These are phyloP conservation scores for Perdita meconis DNA, from an alignment of 2,888 invertebrate species.

Conservation along the genomic window DNA sequence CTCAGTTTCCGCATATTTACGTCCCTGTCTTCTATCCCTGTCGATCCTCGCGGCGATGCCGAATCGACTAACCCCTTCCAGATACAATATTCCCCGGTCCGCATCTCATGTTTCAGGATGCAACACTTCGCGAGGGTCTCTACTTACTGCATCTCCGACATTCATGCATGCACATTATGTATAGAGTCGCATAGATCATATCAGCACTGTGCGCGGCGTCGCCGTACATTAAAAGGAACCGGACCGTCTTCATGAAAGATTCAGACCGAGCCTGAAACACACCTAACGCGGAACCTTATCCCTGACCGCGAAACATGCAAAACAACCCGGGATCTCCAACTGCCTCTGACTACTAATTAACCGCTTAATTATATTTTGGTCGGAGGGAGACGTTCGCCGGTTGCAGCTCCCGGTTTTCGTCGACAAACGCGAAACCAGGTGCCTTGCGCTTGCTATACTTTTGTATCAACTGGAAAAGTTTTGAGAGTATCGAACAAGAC, in stretches of 20 bases:
- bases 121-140: constrained; percentile 32
- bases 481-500: too few species aligned
- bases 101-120: constrained; percentile 55
- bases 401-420: background rate
- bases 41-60: background rate
- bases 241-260: constrained; percentile 72
- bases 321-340: constrained; percentile 5
- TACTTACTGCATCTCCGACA: constrained; percentile 39
- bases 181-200: constrained; percentile 58
- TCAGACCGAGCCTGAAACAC: constrained; percentile 45
- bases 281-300: constrained; percentile 37
- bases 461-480: background rate
- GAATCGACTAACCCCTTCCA: background rate
- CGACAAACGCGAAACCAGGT: background rate
- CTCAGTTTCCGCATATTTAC: background rate
- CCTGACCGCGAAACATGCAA: constrained; percentile 13
- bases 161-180: constrained; percentile 66
- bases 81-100: constrained; percentile 7
- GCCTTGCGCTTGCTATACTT: background rate
- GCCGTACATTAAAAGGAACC: constrained; percentile 63
- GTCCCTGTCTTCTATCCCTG: too few species aligned
- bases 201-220: constrained; percentile 42
- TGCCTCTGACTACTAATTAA: constrained; percentile 32
- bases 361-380: constrained; percentile 39
- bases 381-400: background rate